Evolutionary conservation across 2,888 invertebrate species (phyloP), one percentile per base, ranked within the genome.

Genomic region (Melipona beecheii): DNA sequence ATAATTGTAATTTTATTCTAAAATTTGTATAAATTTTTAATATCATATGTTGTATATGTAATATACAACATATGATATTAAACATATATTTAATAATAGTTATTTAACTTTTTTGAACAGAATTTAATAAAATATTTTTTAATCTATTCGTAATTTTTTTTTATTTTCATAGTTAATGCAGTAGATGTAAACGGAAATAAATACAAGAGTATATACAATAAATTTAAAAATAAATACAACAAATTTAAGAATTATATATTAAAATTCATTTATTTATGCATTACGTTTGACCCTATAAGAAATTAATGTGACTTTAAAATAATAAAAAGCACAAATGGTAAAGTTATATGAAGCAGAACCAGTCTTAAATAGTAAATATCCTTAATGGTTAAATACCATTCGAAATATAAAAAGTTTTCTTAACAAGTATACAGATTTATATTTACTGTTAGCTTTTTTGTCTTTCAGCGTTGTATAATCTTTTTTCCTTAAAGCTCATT

Each of bases 381-480:
- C 81, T 86, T 78, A 75, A 68, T 85, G 79, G 85, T 78, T 87
- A 83, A 74, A 81, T 75, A 83, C 79, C 82, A 87, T 85, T 78
- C 80, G 82, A 80, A 78, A 82, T 84, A 81, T 88, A 86, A 84
- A 43, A 86, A 84, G 78, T 82, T 87, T 81, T 82, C 75, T 78
- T 90, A 90, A 89, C 88, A 85, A 88, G 86, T 83, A 81, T 85
- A 86, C 77, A 83, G 78, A 83, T 83, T 83, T 87, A 65, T 65
- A 86, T 85, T 87, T 91, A 91, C 92, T 92, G 92, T 92, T 92
- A 92, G 83, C 85, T 84, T 89, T 90, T 91, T 88, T 87, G 70
- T 75, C 56, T 84, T 52, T 60, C 15, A 71, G 68, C 73, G 78
- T 81, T 79, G 81, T 84, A 2, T 60, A 17, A 17, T 24, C 13